Evolutionary conservation across 1,140 invertebrate species (phyloP).

Genomic region (Stegodyphus mimosarum): DNA sequence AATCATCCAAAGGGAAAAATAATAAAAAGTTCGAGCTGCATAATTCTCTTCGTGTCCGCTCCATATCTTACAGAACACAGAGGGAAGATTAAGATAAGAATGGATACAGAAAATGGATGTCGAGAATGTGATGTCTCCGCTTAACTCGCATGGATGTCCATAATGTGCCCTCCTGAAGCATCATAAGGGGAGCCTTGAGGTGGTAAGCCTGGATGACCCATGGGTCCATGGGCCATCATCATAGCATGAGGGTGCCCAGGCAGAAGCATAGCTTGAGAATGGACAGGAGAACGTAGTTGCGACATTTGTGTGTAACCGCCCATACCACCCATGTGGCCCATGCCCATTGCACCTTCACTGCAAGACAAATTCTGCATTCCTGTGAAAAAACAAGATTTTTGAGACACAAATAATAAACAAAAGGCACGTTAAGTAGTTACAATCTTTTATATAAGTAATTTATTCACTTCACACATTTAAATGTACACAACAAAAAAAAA

Average conservation of each 20-base stretch:
- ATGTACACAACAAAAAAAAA: too few relatives aligned
- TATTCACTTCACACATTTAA: too few relatives aligned
- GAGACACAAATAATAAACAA: background rate
- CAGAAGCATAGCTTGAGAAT: constrained; percentile 71
- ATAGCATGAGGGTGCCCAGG: constrained; percentile 71
- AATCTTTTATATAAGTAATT: background rate
- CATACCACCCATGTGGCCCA: constrained; percentile 67
- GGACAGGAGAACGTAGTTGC: constrained; percentile 70
- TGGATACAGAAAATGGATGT: constrained; percentile 10
- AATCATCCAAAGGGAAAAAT: background rate
- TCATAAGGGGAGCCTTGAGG: constrained; percentile 71
- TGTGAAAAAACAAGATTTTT: constrained; percentile 59
- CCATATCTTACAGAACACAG: background rate
- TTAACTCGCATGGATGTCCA: constrained; percentile 72
- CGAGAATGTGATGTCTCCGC: background rate
- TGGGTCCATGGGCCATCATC: constrained; percentile 69
- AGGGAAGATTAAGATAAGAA: background rate
- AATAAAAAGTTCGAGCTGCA: background rate
- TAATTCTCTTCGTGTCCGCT: background rate
- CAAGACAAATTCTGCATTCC: constrained; percentile 69
- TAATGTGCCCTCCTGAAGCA: constrained; percentile 70
- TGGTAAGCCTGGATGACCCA: constrained; percentile 64
- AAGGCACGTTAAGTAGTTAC: background rate
- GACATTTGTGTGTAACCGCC: constrained; percentile 70
- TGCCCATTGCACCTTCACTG: constrained; percentile 66